Conservation (phyloP, 1,140 invertebrate genomes). For the Dryas iulia region DNA sequence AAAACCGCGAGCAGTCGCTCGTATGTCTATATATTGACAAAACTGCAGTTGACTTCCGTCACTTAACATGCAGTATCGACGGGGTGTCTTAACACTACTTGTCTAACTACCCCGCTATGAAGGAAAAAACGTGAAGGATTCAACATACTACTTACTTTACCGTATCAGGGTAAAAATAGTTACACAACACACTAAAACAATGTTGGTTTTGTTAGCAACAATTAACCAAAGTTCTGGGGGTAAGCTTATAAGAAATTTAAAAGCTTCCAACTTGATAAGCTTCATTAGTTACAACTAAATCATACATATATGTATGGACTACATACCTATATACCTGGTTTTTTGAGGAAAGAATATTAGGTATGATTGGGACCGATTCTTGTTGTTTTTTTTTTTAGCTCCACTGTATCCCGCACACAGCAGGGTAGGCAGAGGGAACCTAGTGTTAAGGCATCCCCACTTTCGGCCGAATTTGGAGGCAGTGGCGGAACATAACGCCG, state of each 20-base stretch:
- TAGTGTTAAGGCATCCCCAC: too few species aligned
- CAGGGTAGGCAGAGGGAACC: not conserved
- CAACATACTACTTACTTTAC: not conserved
- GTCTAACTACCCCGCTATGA: not conserved
- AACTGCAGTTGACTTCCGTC: too few species aligned
- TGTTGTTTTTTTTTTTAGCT: too few species aligned
- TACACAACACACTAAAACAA: not conserved
- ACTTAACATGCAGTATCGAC: too few species aligned
- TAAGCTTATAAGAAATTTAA: slow-evolving; percentile 2
- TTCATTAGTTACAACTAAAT: not conserved
- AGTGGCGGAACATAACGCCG: too few species aligned
- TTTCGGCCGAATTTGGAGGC: too few species aligned
- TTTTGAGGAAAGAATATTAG: not conserved
- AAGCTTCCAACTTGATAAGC: not conserved
- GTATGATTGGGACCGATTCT: too few species aligned
- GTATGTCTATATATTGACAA: too few species aligned
- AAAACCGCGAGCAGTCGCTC: too few species aligned
- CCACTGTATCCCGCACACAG: too few species aligned
- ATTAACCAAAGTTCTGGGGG: not conserved
- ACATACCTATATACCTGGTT: not conserved
- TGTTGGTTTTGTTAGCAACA: not conserved
- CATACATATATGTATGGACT: not conserved
- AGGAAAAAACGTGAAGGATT: not conserved
- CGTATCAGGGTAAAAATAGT: not conserved
- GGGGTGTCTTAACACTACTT: not conserved